Percentiles rank a stretch among this genome's conserved stretches.
phyloP scores from a whole-genome alignment of 2,113 vertebrate species.

The Callipepla squamata region DNA sequence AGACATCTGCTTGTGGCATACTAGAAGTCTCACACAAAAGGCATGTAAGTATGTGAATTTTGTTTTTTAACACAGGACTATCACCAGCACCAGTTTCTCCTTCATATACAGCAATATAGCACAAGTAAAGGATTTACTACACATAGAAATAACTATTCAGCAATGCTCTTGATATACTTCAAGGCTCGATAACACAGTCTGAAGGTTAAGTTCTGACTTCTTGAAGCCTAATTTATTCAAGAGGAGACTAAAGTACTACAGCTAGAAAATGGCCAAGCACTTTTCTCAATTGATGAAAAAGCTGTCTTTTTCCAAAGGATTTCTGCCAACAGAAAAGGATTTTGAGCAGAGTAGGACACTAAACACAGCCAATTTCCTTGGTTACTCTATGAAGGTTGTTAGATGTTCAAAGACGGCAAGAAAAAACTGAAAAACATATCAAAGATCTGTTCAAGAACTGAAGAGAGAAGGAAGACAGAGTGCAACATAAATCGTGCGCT shows the following conservation, averaged over 20 bases:
- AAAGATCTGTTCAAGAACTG: slow-evolving; percentile 55
- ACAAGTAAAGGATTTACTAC: background rate
- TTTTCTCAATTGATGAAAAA: slow-evolving; percentile 58
- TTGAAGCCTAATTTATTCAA: slow-evolving; percentile 68
- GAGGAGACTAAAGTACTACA: slow-evolving; percentile 43
- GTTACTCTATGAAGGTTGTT: slow-evolving; percentile 68
- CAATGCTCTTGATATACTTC: slow-evolving; percentile 38
- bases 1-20: background rate
- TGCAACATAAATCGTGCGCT: slow-evolving; percentile 28
- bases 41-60: background rate
- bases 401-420: slow-evolving; percentile 63
- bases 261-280: slow-evolving; percentile 56
- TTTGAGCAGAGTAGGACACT: slow-evolving; percentile 57
- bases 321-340: slow-evolving; percentile 64
- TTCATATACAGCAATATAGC: background rate
- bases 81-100: background rate
- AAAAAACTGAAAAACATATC: slow-evolving; percentile 39
- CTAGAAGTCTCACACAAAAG: background rate
- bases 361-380: slow-evolving; percentile 72
- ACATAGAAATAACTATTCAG: slow-evolving; percentile 40
- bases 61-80: background rate
- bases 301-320: slow-evolving; percentile 25
- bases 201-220: slow-evolving; percentile 63
- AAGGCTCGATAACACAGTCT: slow-evolving; percentile 42
- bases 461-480: slow-evolving; percentile 25